A percentile compares a stretch with the other conserved stretches of the same genome.
Evolutionary conservation across 2,888 invertebrate species (phyloP).

Genomic region (Parelbella ahira): DNA sequence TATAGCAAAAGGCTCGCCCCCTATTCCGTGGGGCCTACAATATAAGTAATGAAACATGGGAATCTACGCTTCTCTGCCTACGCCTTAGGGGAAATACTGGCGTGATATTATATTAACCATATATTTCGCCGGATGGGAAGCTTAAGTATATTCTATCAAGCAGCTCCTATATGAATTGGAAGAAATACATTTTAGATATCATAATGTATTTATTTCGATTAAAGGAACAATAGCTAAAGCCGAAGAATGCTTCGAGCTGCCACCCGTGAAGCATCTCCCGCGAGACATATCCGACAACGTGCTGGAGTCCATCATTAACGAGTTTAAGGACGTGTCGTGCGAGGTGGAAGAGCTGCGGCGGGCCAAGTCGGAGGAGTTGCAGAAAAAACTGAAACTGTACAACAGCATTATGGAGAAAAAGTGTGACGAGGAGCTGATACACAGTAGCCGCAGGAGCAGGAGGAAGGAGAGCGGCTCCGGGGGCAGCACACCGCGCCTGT

Average conservation of each 20-base stretch:
- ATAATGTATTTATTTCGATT: no score
- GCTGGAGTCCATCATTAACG: constrained; percentile 66
- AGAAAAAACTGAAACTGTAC: constrained; percentile 82
- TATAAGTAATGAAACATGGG: no score
- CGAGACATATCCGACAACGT: constrained; percentile 64
- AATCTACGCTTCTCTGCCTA: no score
- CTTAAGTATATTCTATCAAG: no score
- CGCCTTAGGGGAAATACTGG: no score
- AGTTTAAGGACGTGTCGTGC: constrained; percentile 57
- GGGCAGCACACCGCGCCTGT: constrained; percentile 44
- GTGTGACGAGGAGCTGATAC: constrained; percentile 86
- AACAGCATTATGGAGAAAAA: constrained; percentile 87
- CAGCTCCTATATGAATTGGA: no score
- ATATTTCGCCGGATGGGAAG: no score
- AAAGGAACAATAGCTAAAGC: constrained; percentile 80
- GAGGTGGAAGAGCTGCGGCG: constrained; percentile 55
- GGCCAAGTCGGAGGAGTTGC: constrained; percentile 52
- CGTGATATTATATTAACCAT: no score
- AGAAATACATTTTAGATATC: no score
- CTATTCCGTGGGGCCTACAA: no score
- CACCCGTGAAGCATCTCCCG: constrained; percentile 79
- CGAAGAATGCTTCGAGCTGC: constrained; percentile 88
- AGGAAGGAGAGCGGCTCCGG: constrained; percentile 43
- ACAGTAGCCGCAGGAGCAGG: constrained; percentile 70
- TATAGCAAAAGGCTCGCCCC: no score